Base-by-base conservation (phyloP, 2,888 invertebrate genomes). In the Lasioglossum lativentre region DNA sequence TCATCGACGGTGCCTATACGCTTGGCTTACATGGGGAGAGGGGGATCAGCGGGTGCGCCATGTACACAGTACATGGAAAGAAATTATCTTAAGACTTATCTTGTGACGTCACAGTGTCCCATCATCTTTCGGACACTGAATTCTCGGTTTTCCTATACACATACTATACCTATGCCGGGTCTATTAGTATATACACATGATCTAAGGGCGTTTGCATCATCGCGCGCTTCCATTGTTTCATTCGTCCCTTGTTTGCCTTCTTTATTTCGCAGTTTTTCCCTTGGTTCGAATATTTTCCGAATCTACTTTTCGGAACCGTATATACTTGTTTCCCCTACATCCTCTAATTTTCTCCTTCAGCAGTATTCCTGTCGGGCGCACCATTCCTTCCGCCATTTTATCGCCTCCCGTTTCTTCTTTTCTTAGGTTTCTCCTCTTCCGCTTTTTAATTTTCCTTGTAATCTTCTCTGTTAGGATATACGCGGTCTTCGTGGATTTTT, bases 401-500 rank as follows among this genome's bases (percentile, higher is more conserved):
- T 82, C 63, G 71, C 71, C 73, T 59, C 30, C 47, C 30, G 30
- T 40, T 82, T 63, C 56, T 73, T 40, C 10, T 27, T 42, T 30
- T 59, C 27, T 30, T n/a, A 56, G 40, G 38, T 68, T 73, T 73
- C 76, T 40, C 27, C 72, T 19, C 75, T n/a, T 40, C 34, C 56
- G 30, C 66, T 56, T 81, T 81, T 76, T 81, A 83, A 83, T 81
- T 74, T 70, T 40, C 76, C 56, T 74, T 73, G 27, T 34, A 73
- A 40, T 68, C 68, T 59, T 34, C 52, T 66, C 42, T 23, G 52
- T 68, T 56, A 27, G 27, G 42, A 73, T 34, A 75, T 27, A 47
- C 73, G 63, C 63, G 47, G 52, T 73, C 56, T 14, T 30, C 66
- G 12, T 75, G 16, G 27, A 45, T 6, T 34, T 23, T 8, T 45